Conservation (phyloP, 2,113 vertebrate species). For the Pyxicephalus adspersus region DNA sequence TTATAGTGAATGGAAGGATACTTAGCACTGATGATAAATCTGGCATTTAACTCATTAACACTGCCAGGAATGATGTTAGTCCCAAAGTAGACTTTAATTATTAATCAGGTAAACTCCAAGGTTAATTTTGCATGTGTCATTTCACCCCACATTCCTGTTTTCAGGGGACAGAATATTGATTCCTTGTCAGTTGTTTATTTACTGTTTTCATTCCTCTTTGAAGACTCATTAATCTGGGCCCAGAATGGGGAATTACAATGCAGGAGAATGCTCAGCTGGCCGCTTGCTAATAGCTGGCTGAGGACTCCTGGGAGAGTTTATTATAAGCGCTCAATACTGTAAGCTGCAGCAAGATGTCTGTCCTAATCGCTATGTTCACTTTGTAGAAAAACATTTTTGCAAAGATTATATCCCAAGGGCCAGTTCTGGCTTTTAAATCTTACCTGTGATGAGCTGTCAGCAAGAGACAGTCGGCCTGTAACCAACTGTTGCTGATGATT, state of each 20-base stretch:
- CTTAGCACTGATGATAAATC: neutral
- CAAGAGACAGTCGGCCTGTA: too few species aligned
- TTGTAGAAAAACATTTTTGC: too few species aligned
- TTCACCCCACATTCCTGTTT: neutral
- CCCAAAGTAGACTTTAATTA: slow-evolving; percentile 31
- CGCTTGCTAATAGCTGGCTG: neutral
- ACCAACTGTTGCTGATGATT: too few species aligned
- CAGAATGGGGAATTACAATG: slow-evolving; percentile 36
- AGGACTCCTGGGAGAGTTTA: slow-evolving; percentile 12
- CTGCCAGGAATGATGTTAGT: neutral
- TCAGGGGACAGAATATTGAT: slow-evolving; percentile 31
- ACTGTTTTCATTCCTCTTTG: slow-evolving; percentile 23
- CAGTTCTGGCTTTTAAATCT: too few species aligned
- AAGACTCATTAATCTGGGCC: slow-evolving; percentile 28
- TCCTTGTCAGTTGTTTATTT: slow-evolving; percentile 41
- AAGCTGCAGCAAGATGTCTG: too few species aligned
- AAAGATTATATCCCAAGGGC: too few species aligned
- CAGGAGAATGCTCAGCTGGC: neutral
- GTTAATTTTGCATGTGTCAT: slow-evolving; percentile 37
- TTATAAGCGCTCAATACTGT: neutral
- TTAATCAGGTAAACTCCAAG: slow-evolving; percentile 26
- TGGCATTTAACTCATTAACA: neutral
- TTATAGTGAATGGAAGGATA: neutral
- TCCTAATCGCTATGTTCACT: too few species aligned
- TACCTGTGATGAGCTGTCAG: too few species aligned